These are phyloP conservation scores for Dioctria rufipes DNA, from an alignment of 2,888 invertebrate genomes.

Conservation along the genomic window DNA sequence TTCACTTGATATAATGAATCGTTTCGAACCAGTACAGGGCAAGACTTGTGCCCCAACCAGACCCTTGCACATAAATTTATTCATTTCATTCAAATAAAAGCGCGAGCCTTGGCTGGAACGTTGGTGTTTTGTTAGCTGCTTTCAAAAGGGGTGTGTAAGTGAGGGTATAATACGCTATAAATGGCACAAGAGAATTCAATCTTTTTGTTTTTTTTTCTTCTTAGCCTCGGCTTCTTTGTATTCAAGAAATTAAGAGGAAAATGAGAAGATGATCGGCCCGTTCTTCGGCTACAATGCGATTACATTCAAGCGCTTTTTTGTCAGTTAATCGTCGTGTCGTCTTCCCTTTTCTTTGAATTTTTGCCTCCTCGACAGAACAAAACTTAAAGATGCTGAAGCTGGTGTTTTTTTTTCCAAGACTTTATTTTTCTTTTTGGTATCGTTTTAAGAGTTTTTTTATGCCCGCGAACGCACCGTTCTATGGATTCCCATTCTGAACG, in stretches of 20 bases:
- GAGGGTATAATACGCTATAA: conserved; percentile 21
- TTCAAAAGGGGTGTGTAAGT: conserved; percentile 14
- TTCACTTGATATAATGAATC: too few relatives aligned
- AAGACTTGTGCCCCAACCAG: too few relatives aligned
- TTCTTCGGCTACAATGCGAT: conserved; percentile 19
- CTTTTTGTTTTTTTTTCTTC: not conserved
- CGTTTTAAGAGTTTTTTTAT: not conserved
- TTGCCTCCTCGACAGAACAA: not conserved
- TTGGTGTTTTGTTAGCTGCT: not conserved
- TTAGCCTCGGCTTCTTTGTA: conserved; percentile 11
- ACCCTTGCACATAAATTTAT: conserved; percentile 1
- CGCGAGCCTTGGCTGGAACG: too few relatives aligned
- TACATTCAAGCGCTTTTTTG: conserved; percentile 33
- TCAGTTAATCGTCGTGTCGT: conserved; percentile 42
- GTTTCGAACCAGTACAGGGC: too few relatives aligned
- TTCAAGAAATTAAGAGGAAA: conserved; percentile 42
- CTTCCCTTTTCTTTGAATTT: conserved; percentile 29
- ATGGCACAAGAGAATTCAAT: conserved; percentile 11
- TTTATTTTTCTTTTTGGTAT: not conserved
- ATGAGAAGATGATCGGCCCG: conserved; percentile 41
- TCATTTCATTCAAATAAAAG: conserved; percentile 31
- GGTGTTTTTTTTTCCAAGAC: too few relatives aligned
- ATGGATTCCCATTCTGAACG: not conserved
- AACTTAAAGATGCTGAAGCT: too few relatives aligned
- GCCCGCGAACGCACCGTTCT: not conserved